Evolutionary conservation across 2,888 invertebrate genomes (phyloP), one percentile per base, ranked within the genome.

Genomic region (Ellobium chinense): DNA sequence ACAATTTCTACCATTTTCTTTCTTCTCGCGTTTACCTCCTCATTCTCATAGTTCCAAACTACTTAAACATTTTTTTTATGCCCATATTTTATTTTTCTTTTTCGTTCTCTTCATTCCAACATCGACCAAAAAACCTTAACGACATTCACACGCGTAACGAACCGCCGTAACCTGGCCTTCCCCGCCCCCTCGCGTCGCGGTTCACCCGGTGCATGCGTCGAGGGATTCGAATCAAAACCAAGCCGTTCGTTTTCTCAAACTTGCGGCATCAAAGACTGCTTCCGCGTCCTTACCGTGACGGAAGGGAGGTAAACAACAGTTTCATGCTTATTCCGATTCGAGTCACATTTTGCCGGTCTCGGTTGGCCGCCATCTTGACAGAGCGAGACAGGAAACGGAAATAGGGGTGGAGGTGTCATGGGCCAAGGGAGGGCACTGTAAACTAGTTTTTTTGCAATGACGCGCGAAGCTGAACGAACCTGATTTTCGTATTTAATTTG

Each of bases 231-330:
- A 69, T 69, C 27, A 37, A 39, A 46, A 39, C 29, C 2, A 39
- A 46, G 31, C 68, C 1, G 46, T 46, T 69, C 68, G 21, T 9
- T n/a, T 69, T 69, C 36, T 12, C 46, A 27, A 4, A 69, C 46
- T 69, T 54, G n/a, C n/a, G n/a, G n/a, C 68, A 29, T 69, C 68
- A 69, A 69, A 69, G 68, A 39, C 39, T 46, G 36, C 68, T 69
- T 29, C 2, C 46, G 54, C 21, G n/a, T 54, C 46, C 54, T 54
- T 46, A 69, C 68, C 68, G 29, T 69, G 68, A 69, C 68, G 68
- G 29, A 14, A 12, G 18, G 36, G 27, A 21, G 46, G 29, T 54
- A 27, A 69, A 46, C 46, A 46, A 69, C 39, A 46, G 34, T 4
- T 3, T 69, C 39, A 21, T 69, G 31, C 54, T 69, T 31, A 46